Percentiles rank a stretch among this genome's conserved stretches.
phyloP scores from a whole-genome alignment of 2,113 vertebrate genomes.

The Sitta europaea region DNA sequence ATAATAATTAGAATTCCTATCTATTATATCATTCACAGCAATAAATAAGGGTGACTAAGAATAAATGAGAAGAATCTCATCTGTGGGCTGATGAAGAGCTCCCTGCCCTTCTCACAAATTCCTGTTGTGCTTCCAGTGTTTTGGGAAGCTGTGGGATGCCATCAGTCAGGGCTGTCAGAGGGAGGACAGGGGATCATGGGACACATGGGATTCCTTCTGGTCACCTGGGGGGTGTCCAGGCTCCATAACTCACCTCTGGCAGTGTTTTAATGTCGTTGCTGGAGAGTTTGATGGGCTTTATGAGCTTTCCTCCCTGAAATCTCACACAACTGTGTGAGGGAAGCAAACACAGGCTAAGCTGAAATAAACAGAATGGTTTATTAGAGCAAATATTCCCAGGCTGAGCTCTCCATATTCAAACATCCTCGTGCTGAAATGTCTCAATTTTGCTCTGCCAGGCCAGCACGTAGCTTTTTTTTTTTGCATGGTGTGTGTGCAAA shows the following conservation, averaged over 20 bases:
- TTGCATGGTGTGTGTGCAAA: not conserved
- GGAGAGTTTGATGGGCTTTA: not conserved
- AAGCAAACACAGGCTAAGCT: constrained; percentile 10
- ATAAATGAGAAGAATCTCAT: not conserved
- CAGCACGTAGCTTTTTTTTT: not conserved
- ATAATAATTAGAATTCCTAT: not conserved
- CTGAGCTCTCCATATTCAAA: not conserved
- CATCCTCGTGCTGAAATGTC: not conserved
- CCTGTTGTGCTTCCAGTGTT: accelerated
- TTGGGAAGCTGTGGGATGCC: not conserved
- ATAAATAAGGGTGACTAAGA: not conserved
- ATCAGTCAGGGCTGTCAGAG: not conserved
- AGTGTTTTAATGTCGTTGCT: not conserved
- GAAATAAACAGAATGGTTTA: not conserved
- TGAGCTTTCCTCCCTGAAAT: not conserved
- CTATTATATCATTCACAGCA: not conserved
- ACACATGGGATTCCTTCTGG: not conserved
- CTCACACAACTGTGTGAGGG: not conserved
- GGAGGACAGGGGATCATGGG: not conserved
- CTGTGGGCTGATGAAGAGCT: not conserved
- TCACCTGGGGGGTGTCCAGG: not conserved
- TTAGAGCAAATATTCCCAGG: constrained; percentile 11
- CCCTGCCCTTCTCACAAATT: not conserved
- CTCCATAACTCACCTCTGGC: not conserved
- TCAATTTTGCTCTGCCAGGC: not conserved